These are phyloP conservation scores for Epsilonema sp. DNA, from an alignment of 2,888 invertebrate species.

Conservation along the genomic window DNA sequence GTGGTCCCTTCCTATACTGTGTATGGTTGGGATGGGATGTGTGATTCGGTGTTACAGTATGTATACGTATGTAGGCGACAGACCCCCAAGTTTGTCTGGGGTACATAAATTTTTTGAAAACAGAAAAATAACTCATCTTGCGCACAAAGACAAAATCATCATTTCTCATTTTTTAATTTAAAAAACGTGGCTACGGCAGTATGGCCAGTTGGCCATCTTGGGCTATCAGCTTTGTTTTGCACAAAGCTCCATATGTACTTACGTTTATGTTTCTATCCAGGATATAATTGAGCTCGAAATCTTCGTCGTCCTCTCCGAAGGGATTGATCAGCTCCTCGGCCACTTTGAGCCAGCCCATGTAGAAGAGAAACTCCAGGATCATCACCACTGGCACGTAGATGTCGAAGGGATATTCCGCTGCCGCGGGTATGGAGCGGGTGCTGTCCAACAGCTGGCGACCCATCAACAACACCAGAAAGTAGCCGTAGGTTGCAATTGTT, in stretches of 20 bases:
- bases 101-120: too few relatives aligned
- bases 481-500: constrained; percentile 1
- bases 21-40: too few relatives aligned
- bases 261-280: background rate
- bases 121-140: too few relatives aligned
- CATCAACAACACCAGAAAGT: background rate
- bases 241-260: background rate
- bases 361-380: constrained; percentile 1
- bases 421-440: background rate
- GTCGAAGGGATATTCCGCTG: background rate
- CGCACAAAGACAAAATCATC: too few relatives aligned
- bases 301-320: constrained; percentile 2
- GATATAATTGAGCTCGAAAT: background rate
- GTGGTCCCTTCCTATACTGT: too few relatives aligned
- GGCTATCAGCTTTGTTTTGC: too few relatives aligned
- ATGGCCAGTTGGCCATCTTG: too few relatives aligned
- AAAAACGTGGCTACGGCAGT: too few relatives aligned
- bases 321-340: constrained; percentile 2
- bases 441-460: background rate
- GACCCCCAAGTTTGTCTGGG: too few relatives aligned
- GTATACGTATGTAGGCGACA: too few relatives aligned
- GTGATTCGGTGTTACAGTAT: too few relatives aligned
- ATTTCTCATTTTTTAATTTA: too few relatives aligned
- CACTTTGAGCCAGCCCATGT: constrained; percentile 3
- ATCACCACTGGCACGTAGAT: background rate